Percentiles rank a stretch among this genome's conserved stretches.
Evolutionary conservation across 2,797 vertebrate species (phyloP).

Genomic region (Lerista edwardsae): DNA sequence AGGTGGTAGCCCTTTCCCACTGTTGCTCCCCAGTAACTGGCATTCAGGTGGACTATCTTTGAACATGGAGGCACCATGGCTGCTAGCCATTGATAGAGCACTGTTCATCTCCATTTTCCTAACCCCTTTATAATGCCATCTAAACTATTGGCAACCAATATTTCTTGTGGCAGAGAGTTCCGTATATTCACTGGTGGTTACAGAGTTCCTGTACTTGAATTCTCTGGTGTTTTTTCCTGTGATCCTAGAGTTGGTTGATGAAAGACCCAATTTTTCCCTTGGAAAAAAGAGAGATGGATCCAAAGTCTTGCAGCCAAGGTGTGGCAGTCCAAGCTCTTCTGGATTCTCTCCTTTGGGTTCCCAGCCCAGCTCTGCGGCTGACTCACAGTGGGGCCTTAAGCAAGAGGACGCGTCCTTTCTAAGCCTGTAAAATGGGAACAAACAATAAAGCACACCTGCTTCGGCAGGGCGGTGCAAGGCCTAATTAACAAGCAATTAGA

Average conservation of each 20-base stretch:
- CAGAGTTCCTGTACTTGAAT: background rate
- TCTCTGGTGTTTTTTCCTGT: background rate
- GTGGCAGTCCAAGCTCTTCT: slow-evolving; percentile 36
- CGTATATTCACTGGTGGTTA: background rate
- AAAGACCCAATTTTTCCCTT: background rate
- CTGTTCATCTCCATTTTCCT: too few relatives aligned
- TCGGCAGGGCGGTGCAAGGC: slow-evolving; percentile 60
- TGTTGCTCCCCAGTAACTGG: background rate
- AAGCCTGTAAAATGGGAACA: slow-evolving; percentile 67
- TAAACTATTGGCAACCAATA: too few relatives aligned
- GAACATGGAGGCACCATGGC: background rate
- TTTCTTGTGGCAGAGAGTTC: background rate
- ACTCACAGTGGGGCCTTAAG: slow-evolving; percentile 67
- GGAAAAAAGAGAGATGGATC: background rate
- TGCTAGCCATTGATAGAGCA: too few relatives aligned
- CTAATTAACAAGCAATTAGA: slow-evolving; percentile 73
- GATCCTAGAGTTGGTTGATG: background rate
- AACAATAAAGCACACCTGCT: slow-evolving; percentile 65
- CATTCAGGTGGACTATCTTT: background rate
- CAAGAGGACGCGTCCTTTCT: slow-evolving; percentile 65
- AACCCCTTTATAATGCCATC: too few relatives aligned
- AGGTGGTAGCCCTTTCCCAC: too few relatives aligned
- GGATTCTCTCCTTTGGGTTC: slow-evolving; percentile 33
- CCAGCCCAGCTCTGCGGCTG: slow-evolving; percentile 61
- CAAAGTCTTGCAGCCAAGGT: slow-evolving; percentile 24